Evolutionary conservation across 2,113 vertebrate genomes (phyloP).

Genomic region (Syrmaticus mikado): DNA sequence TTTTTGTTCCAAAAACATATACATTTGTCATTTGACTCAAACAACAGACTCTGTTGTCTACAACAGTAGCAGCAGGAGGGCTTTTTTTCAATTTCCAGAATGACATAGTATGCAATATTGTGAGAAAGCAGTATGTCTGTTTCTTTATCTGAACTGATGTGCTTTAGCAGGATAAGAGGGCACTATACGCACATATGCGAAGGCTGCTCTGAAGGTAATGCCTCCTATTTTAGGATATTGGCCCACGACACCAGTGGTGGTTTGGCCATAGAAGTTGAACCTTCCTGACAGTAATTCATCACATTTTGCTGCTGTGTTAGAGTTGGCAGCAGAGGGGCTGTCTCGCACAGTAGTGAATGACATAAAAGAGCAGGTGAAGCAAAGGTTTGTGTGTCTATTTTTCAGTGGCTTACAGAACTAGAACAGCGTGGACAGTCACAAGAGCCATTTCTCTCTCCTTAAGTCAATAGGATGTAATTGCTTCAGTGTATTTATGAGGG

Average conservation of each 20-base stretch:
- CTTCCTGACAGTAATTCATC: too few species aligned
- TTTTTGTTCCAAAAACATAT: constrained; percentile 18
- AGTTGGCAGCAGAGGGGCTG: too few species aligned
- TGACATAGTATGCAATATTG: neutral
- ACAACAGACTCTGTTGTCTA: neutral
- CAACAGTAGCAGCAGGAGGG: neutral
- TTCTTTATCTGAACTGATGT: neutral
- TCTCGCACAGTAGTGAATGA: too few species aligned
- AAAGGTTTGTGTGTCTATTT: neutral
- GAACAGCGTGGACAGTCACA: neutral
- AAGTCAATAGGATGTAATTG: neutral
- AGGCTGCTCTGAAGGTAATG: too few species aligned
- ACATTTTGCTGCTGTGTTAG: too few species aligned
- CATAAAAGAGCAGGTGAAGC: too few species aligned
- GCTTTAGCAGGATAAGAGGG: neutral
- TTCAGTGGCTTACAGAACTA: neutral
- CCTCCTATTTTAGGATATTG: too few species aligned
- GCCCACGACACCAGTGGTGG: too few species aligned
- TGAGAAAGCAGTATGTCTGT: neutral
- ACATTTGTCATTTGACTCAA: neutral
- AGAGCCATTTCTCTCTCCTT: neutral
- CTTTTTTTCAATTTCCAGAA: neutral
- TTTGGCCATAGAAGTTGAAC: too few species aligned
- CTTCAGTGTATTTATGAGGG: neutral
- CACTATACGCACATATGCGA: neutral